Evolutionary conservation across 2,113 vertebrate genomes (phyloP).

Genomic region (Catharus fuscescens): DNA sequence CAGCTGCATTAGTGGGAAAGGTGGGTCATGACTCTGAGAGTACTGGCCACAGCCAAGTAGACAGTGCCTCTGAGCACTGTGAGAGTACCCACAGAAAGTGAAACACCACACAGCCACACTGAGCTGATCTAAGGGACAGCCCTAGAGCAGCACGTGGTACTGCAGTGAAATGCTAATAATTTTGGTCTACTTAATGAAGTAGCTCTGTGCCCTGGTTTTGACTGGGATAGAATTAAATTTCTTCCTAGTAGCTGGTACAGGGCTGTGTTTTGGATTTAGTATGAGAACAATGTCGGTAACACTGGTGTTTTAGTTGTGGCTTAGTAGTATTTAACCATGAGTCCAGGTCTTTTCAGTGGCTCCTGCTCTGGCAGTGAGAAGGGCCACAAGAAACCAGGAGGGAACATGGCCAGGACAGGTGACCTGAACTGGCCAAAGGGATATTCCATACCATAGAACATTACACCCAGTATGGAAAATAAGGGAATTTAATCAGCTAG

Average conservation of each 20-base stretch:
- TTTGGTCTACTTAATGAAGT: not conserved
- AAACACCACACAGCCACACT: not conserved
- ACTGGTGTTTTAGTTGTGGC: not conserved
- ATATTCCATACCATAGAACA: not conserved
- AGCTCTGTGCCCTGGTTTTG: not conserved
- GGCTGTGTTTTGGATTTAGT: not conserved
- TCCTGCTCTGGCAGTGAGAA: not conserved
- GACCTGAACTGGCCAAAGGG: not conserved
- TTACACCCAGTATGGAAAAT: not conserved
- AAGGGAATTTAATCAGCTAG: not conserved
- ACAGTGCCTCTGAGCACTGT: not conserved
- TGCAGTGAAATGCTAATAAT: not conserved
- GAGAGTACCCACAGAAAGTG: fast-evolving
- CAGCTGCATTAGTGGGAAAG: not conserved
- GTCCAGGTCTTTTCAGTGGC: not conserved
- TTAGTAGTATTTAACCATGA: not conserved
- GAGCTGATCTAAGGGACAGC: not conserved
- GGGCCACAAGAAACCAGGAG: not conserved
- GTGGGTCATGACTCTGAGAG: not conserved
- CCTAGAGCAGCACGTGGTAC: not conserved
- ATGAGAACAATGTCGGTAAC: not conserved
- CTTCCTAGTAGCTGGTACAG: not conserved
- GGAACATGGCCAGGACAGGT: not conserved
- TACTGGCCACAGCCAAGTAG: not conserved
- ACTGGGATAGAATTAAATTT: not conserved